Evolutionary conservation across 2,888 invertebrate species (phyloP).

Genomic region (Hoplodrina blanda): DNA sequence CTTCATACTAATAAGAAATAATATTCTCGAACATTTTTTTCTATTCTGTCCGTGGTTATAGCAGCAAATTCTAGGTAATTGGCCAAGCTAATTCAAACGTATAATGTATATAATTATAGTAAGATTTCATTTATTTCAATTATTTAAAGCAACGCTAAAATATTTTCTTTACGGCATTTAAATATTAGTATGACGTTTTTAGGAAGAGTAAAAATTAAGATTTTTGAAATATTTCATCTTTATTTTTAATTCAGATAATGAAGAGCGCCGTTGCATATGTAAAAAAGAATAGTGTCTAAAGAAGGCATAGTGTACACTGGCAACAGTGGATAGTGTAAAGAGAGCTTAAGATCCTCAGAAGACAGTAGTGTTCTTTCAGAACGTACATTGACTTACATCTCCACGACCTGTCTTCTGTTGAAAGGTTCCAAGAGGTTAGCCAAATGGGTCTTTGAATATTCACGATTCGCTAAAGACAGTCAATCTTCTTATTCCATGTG

Average conservation of each 20-base stretch:
- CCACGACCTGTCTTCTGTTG: slow-evolving; percentile 2
- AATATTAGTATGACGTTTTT: background rate
- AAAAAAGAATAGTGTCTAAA: background rate
- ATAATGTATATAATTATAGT: background rate
- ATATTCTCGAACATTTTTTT: background rate
- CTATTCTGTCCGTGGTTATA: slow-evolving; percentile 17
- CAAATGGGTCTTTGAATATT: background rate
- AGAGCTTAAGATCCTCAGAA: slow-evolving; percentile 1
- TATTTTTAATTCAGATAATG: slow-evolving; percentile 19
- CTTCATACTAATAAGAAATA: background rate
- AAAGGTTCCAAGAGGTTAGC: background rate
- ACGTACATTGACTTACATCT: background rate
- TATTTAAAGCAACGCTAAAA: background rate
- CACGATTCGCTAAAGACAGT: too few relatives aligned
- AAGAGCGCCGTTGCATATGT: background rate
- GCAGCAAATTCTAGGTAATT: background rate
- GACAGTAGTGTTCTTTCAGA: background rate
- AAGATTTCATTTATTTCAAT: background rate
- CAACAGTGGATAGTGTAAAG: background rate
- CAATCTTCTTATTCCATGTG: too few relatives aligned
- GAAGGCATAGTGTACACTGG: background rate
- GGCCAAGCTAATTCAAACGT: slow-evolving; percentile 4
- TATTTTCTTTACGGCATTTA: background rate
- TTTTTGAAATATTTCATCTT: slow-evolving; percentile 30
- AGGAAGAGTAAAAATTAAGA: background rate